phyloP scores from a whole-genome alignment of 2,888 invertebrate genomes.

The Dicyrtomina minuta region DNA sequence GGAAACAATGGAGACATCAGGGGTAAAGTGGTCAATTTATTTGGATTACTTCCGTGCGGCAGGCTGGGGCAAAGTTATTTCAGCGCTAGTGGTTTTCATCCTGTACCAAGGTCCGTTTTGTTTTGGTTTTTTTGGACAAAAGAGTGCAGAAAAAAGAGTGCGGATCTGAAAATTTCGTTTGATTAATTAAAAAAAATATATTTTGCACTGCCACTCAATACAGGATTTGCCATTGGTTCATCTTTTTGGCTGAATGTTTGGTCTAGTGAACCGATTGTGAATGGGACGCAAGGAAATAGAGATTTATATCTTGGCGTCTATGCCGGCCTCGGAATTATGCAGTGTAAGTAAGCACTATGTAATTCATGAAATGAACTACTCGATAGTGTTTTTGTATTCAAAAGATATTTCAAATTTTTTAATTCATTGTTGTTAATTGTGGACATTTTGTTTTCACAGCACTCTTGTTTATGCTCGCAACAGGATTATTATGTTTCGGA shows the following conservation, averaged over 20 bases:
- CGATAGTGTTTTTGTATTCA: neutral
- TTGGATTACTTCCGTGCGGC: constrained; percentile 58
- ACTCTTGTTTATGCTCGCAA: neutral
- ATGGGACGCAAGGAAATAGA: constrained; percentile 50
- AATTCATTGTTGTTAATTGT: too few species aligned
- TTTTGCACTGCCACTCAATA: too few species aligned
- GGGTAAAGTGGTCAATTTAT: constrained; percentile 60
- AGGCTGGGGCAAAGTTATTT: constrained; percentile 55
- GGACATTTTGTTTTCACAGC: too few species aligned
- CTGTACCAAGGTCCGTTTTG: constrained; percentile 52
- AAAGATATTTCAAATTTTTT: neutral
- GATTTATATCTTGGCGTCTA: constrained; percentile 56
- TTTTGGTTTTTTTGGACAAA: too few species aligned
- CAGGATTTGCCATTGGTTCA: constrained; percentile 53
- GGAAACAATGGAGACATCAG: constrained; percentile 54
- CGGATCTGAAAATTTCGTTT: too few species aligned
- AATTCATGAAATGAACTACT: too few species aligned
- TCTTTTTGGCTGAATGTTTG: constrained; percentile 55
- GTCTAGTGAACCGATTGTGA: constrained; percentile 44
- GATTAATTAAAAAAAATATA: too few species aligned
- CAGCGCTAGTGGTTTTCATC: constrained; percentile 56
- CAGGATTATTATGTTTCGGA: constrained; percentile 59
- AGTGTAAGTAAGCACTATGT: too few species aligned
- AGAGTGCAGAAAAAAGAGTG: too few species aligned
- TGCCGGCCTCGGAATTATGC: constrained; percentile 55